phyloP scores from a whole-genome alignment of 2,113 vertebrate species.

The Steatornis caripensis region DNA sequence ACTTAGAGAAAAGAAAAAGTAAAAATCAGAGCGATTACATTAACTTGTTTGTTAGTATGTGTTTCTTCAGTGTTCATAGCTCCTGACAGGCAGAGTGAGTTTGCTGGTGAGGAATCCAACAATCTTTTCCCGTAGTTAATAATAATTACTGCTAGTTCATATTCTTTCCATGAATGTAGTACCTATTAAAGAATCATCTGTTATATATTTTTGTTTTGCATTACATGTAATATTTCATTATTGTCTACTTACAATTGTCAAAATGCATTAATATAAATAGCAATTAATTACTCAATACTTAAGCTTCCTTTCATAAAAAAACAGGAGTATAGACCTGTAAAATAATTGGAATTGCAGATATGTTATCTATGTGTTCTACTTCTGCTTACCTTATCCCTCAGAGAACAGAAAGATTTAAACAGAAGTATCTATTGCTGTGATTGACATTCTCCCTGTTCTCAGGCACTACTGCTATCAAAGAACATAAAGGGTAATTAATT shows the following conservation, averaged over 20 bases:
- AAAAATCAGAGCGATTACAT: constrained; percentile 43
- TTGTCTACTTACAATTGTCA: not conserved
- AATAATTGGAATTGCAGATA: not conserved
- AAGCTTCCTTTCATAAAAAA: not conserved
- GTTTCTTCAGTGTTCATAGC: not conserved
- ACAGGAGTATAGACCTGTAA: not conserved
- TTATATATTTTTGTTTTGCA: not conserved
- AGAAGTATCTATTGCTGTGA: not conserved
- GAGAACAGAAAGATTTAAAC: not conserved
- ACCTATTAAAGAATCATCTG: constrained; percentile 72
- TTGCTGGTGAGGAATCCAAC: constrained; percentile 51
- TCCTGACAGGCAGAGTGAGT: not conserved
- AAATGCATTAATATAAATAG: not conserved
- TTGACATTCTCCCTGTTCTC: not conserved
- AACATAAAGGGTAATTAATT: not conserved
- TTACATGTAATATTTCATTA: not conserved
- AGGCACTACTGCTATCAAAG: not conserved
- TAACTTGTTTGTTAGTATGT: not conserved
- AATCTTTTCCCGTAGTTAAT: constrained; percentile 82
- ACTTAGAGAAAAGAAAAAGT: not conserved
- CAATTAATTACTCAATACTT: not conserved
- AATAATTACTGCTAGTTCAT: constrained; percentile 75
- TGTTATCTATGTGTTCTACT: not conserved
- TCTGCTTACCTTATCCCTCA: not conserved
- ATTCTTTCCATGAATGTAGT: constrained; percentile 76